Evolutionary conservation across 2,113 vertebrate species (phyloP).

Genomic region (Zosterops lateralis): DNA sequence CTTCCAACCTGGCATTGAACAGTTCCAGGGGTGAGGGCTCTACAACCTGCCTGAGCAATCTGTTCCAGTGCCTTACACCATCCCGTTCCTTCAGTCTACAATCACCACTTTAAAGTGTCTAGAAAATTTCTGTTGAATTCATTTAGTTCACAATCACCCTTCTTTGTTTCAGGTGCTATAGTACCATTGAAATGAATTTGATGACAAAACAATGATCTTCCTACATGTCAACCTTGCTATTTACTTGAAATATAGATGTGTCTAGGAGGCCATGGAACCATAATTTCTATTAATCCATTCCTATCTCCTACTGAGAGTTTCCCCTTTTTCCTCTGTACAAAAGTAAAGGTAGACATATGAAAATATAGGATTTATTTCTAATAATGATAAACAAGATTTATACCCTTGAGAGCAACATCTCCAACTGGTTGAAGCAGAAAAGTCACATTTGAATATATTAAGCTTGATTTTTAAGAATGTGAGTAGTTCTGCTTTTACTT

Average conservation of each 20-base stretch:
- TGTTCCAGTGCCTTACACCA: not conserved
- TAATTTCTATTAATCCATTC: not conserved
- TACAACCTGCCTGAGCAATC: not conserved
- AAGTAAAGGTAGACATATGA: not conserved
- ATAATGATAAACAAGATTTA: slow-evolving; percentile 17
- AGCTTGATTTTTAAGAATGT: not conserved
- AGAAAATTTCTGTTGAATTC: not conserved
- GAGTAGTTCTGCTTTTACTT: not conserved
- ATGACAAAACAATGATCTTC: not conserved
- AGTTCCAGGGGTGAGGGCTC: not conserved
- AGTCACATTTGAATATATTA: slow-evolving; percentile 39
- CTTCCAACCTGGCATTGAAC: not conserved
- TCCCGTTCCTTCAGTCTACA: not conserved
- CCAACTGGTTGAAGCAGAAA: not conserved
- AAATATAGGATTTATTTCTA: slow-evolving; percentile 42
- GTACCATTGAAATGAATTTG: not conserved
- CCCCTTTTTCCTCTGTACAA: not conserved
- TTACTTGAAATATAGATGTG: not conserved
- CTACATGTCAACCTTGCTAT: not conserved
- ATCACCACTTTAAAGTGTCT: not conserved
- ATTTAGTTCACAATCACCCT: not conserved
- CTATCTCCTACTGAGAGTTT: not conserved
- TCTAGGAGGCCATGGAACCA: not conserved
- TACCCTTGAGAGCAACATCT: not conserved
- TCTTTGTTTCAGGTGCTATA: not conserved